Evolutionary conservation across 2,113 vertebrate species (phyloP).

Genomic region (Oreocharis arfaki): DNA sequence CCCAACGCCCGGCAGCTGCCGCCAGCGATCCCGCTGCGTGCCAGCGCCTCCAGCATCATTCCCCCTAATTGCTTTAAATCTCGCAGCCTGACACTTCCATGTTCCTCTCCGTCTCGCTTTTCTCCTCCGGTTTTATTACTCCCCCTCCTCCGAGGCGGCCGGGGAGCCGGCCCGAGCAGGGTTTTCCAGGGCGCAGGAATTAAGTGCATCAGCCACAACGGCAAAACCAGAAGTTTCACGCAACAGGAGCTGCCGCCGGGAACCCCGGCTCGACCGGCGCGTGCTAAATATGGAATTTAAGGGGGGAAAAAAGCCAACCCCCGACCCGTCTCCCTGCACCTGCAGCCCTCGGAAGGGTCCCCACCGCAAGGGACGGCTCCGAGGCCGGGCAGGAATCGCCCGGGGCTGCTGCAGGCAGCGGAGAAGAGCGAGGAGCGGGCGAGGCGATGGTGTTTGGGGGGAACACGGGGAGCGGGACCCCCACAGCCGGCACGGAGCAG

Average conservation of each 20-base stretch:
- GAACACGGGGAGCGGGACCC: not conserved
- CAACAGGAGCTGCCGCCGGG: conserved; percentile 25
- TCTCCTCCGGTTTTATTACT: not conserved
- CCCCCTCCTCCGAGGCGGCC: not conserved
- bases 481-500: accelerated
- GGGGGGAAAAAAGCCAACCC: not conserved
- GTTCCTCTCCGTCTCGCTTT: not conserved
- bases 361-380: accelerated
- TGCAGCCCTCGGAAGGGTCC: not conserved
- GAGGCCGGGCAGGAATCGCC: not conserved
- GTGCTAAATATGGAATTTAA: not conserved
- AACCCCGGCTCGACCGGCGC: not conserved
- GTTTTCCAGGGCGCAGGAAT: conserved; percentile 37
- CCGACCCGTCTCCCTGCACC: not conserved
- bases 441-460: not conserved
- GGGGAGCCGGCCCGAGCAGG: not conserved
- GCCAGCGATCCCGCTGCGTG: not conserved
- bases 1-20: not conserved
- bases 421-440: not conserved
- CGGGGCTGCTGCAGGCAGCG: accelerated
- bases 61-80: conserved; percentile 47
- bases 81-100: conserved; percentile 52
- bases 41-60: conserved; percentile 10
- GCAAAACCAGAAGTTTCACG: conserved; percentile 36
- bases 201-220: not conserved